Percentiles rank a stretch among this genome's conserved stretches.
These are phyloP conservation scores for Euborellia annulipes DNA, from an alignment of 1,140 invertebrate species.

Conservation along the genomic window DNA sequence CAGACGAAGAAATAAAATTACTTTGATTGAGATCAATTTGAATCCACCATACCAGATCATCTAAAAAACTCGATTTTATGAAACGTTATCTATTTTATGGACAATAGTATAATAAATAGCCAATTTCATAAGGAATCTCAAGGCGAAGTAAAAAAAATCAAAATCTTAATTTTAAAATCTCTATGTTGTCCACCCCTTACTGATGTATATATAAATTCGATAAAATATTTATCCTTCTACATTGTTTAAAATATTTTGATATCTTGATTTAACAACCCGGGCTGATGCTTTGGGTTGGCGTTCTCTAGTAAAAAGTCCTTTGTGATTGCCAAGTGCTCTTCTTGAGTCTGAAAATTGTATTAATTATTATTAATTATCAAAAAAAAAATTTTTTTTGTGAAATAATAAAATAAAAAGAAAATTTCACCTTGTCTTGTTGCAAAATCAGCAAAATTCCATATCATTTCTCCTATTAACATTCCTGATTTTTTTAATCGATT, in stretches of 20 bases:
- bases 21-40: too few species aligned
- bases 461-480: constrained; percentile 47
- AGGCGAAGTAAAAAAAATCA: too few species aligned
- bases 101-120: background rate
- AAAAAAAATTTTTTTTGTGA: background rate
- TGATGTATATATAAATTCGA: too few species aligned
- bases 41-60: too few species aligned
- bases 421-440: constrained; percentile 36
- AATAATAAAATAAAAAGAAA: constrained; percentile 1
- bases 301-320: constrained; percentile 42
- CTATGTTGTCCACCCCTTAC: too few species aligned
- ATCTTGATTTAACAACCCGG: constrained; percentile 27
- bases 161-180: too few species aligned
- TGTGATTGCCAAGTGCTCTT: constrained; percentile 40
- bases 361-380: background rate
- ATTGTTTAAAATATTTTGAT: background rate
- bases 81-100: too few species aligned
- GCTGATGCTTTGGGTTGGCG: constrained; percentile 41
- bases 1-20: too few species aligned
- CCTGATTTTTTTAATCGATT: constrained; percentile 29
- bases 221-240: background rate
- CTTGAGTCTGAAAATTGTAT: constrained; percentile 25
- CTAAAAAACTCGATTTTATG: too few species aligned
- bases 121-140: too few species aligned
- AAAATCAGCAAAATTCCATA: constrained; percentile 57